These are phyloP conservation scores for Gastrophryne carolinensis DNA, from an alignment of 2,797 vertebrate genomes.

Conservation along the genomic window DNA sequence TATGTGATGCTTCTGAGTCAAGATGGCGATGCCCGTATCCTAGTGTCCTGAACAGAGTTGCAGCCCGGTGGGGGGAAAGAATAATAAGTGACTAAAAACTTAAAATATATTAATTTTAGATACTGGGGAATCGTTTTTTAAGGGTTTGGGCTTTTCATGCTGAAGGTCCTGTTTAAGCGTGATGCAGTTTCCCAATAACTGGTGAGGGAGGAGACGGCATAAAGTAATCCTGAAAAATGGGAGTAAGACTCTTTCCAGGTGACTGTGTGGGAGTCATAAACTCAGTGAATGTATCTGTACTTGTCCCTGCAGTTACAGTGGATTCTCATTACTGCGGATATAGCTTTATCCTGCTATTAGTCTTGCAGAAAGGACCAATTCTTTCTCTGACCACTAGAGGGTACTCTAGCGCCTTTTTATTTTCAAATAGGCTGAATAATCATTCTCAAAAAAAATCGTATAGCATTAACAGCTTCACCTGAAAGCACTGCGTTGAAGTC, in stretches of 20 bases:
- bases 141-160: too few relatives aligned
- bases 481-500: not conserved
- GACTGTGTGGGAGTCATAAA: not conserved
- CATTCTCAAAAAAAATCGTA: not conserved
- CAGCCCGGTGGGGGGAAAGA: too few relatives aligned
- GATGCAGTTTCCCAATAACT: not conserved
- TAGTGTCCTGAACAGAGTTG: too few relatives aligned
- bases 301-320: not conserved
- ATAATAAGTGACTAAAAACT: too few relatives aligned
- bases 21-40: too few relatives aligned
- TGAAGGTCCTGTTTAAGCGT: too few relatives aligned
- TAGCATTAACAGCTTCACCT: not conserved
- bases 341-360: not conserved
- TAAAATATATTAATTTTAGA: too few relatives aligned
- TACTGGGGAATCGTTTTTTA: not conserved
- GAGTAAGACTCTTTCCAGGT: not conserved
- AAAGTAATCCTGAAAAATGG: not conserved
- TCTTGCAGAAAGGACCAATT: not conserved
- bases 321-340: not conserved
- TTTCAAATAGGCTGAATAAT: not conserved
- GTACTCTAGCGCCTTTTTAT: not conserved
- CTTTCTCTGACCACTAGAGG: not conserved
- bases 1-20: too few relatives aligned
- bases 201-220: not conserved
- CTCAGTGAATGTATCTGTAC: not conserved